Percentiles rank a stretch among this genome's conserved stretches.
phyloP scores from a whole-genome alignment of 2,113 vertebrate species.

The Orientallactaga bullata region DNA sequence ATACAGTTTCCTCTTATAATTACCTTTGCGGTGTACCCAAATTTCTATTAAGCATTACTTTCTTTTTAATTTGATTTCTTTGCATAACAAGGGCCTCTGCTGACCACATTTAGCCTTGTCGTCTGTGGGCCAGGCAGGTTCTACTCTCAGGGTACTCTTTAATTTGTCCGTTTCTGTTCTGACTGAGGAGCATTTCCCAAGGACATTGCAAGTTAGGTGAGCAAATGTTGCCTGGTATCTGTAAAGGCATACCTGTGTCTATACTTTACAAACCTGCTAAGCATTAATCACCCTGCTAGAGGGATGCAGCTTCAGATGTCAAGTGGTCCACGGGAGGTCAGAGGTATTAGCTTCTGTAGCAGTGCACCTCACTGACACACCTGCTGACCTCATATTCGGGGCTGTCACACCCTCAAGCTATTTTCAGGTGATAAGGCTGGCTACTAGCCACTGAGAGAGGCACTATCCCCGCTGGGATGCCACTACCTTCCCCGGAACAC shows the following conservation, averaged over 20 bases:
- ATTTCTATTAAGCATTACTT: too few relatives aligned
- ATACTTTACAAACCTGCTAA: background rate
- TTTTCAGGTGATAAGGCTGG: background rate
- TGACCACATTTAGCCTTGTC: too few relatives aligned
- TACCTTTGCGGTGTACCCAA: background rate
- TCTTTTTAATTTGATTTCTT: background rate
- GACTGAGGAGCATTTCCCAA: background rate
- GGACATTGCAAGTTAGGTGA: background rate
- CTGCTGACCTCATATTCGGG: background rate
- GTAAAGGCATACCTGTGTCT: background rate
- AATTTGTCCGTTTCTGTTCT: background rate
- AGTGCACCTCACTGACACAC: background rate
- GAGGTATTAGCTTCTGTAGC: background rate
- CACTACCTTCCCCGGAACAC: too few relatives aligned
- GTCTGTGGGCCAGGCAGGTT: background rate
- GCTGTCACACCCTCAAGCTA: background rate
- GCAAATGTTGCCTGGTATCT: background rate
- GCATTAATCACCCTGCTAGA: background rate
- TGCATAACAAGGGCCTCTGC: background rate
- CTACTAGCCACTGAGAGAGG: background rate
- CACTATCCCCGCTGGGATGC: background rate
- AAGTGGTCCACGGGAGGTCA: background rate
- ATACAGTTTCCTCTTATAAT: background rate
- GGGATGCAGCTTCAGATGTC: background rate
- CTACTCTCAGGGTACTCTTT: too few relatives aligned